A percentile compares a stretch with the other conserved stretches of the same genome.
Conservation (phyloP, 2,888 invertebrate genomes). For the Cataglyphis cursor region DNA sequence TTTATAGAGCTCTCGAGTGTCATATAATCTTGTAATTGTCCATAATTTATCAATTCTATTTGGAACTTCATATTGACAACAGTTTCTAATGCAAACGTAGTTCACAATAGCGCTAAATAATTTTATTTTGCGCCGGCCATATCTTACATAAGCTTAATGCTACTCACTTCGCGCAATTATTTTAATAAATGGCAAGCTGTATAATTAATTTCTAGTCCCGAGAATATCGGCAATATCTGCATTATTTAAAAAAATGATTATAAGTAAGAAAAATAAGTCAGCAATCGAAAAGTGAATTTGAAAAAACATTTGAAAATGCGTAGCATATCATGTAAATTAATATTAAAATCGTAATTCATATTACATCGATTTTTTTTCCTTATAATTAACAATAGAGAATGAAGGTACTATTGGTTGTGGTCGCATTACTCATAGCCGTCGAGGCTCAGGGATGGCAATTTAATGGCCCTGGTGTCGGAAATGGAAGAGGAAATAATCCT, state of each 20-base stretch:
- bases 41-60: neutral
- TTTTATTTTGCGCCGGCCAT: neutral
- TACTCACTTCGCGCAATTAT: neutral
- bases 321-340: neutral
- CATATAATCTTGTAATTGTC: neutral
- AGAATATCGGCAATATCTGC: neutral
- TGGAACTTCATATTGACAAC: neutral
- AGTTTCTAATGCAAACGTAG: neutral
- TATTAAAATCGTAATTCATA: neutral
- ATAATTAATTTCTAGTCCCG: neutral
- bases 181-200: neutral
- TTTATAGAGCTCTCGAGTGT: neutral
- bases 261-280: neutral
- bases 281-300: neutral
- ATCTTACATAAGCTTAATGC: neutral
- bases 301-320: neutral
- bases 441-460: neutral
- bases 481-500: constrained; percentile 10
- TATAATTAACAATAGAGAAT: neutral
- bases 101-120: neutral
- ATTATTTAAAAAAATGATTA: neutral
- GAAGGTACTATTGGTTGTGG: neutral
- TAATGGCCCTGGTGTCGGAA: neutral
- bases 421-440: neutral
- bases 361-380: neutral